A percentile compares a stretch with the other conserved stretches of the same genome.
Conservation (phyloP, 1,140 invertebrate species). For the Penaeus japonicus region DNA sequence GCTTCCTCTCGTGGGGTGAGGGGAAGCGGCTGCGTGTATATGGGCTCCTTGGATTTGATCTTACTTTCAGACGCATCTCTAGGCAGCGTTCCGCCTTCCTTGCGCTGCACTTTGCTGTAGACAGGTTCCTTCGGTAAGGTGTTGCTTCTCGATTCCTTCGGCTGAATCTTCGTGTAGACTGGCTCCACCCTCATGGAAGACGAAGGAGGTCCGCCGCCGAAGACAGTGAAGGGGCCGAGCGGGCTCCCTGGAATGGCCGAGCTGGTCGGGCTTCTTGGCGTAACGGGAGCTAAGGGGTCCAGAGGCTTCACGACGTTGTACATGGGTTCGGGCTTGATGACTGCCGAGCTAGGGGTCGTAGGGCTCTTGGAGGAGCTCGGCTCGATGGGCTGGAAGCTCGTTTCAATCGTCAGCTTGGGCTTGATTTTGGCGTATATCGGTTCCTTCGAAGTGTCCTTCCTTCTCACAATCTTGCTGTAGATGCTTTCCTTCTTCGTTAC, state of each 20-base stretch:
- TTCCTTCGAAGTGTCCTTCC: slow-evolving; percentile 47
- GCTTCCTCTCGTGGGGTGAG: slow-evolving; percentile 36
- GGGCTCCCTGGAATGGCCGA: not conserved
- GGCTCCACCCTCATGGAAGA: slow-evolving; percentile 4
- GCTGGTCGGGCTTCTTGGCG: slow-evolving; percentile 39
- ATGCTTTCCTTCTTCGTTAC: slow-evolving; percentile 56
- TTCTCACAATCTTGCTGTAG: slow-evolving; percentile 56
- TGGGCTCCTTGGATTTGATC: slow-evolving; percentile 49
- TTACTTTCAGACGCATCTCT: slow-evolving; percentile 35
- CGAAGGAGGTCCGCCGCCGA: not conserved
- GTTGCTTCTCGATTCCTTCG: slow-evolving; percentile 21
- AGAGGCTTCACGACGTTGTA: slow-evolving; percentile 54
- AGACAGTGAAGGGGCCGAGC: not conserved
- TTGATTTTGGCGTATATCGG: slow-evolving; percentile 58
- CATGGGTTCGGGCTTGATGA: slow-evolving; percentile 57
- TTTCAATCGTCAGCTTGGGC: slow-evolving; percentile 55
- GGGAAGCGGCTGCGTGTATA: slow-evolving; percentile 54
- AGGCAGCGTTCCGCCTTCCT: slow-evolving; percentile 42
- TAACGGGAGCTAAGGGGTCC: slow-evolving; percentile 23
- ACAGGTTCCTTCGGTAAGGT: slow-evolving; percentile 43
- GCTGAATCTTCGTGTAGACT: slow-evolving; percentile 19
- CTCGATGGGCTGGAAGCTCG: slow-evolving; percentile 58
- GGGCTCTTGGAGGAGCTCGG: slow-evolving; percentile 27
- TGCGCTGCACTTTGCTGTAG: slow-evolving; percentile 36
- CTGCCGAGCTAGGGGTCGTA: not conserved